Evolutionary conservation across 2,888 invertebrate genomes (phyloP).

Genomic region (Epinotia nisella): DNA sequence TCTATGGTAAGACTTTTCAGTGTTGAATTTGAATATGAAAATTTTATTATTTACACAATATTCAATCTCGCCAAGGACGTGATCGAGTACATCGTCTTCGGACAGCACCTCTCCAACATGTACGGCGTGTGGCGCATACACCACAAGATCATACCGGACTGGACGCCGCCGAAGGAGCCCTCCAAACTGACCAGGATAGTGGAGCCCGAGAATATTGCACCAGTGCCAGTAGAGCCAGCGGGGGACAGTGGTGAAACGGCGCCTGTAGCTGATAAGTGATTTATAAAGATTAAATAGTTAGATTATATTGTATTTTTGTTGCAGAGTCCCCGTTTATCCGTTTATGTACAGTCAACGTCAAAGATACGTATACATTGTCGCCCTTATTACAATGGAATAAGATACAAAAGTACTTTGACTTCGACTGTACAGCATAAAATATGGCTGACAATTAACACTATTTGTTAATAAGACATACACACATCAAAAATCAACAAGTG

Average conservation of each 20-base stretch:
- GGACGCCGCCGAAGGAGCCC: conserved; percentile 90
- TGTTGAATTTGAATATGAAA: too few relatives aligned
- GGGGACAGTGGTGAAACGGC: conserved; percentile 49
- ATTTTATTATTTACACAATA: too few relatives aligned
- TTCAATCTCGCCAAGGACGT: conserved; percentile 93
- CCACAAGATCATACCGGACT: conserved; percentile 96
- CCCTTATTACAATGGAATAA: too few relatives aligned
- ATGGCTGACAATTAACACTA: too few relatives aligned
- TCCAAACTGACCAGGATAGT: conserved; percentile 82
- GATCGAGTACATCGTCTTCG: conserved; percentile 98
- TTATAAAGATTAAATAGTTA: conserved; percentile 46
- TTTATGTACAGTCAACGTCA: too few relatives aligned
- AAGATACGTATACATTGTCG: too few relatives aligned
- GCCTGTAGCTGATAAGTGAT: conserved; percentile 60
- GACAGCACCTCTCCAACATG: conserved; percentile 95
- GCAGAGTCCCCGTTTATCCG: too few relatives aligned
- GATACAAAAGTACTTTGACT: too few relatives aligned
- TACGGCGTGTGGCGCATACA: conserved; percentile 98
- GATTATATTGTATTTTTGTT: background rate
- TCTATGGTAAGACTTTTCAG: background rate
- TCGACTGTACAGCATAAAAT: too few relatives aligned
- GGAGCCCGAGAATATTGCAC: conserved; percentile 41
- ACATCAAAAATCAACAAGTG: too few relatives aligned
- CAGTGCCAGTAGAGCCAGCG: conserved; percentile 46
- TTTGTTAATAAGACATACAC: too few relatives aligned